These are phyloP conservation scores for Xylocampa areola DNA, from an alignment of 2,888 invertebrate species.

Conservation along the genomic window DNA sequence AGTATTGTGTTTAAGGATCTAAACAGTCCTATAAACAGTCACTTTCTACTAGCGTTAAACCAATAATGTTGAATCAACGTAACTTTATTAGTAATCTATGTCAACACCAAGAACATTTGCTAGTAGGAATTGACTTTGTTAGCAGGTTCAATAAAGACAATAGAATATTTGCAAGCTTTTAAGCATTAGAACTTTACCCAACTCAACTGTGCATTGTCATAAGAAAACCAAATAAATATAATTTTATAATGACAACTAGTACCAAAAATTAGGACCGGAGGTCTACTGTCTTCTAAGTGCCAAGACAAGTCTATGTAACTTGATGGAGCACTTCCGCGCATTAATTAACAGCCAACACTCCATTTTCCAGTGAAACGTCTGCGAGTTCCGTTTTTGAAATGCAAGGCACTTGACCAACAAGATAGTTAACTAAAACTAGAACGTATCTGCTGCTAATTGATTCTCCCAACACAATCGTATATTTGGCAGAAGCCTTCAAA, in stretches of 20 bases:
- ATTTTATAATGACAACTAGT: neutral
- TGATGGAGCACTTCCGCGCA: constrained; percentile 27
- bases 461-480: constrained; percentile 3
- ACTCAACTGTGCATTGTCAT: neutral
- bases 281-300: constrained; percentile 9
- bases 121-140: constrained; percentile 17
- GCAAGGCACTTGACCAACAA: neutral
- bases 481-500: constrained; percentile 21
- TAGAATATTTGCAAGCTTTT: constrained; percentile 9
- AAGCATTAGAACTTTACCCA: neutral
- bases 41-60: neutral
- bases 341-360: constrained; percentile 15
- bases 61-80: neutral
- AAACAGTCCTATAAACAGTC: constrained; percentile 5
- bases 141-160: neutral
- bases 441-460: constrained; percentile 7
- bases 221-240: neutral
- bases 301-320: constrained; percentile 8
- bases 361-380: constrained; percentile 13
- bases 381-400: constrained; percentile 2
- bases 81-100: neutral
- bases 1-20: neutral
- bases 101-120: neutral
- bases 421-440: neutral
- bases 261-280: neutral